Percentiles rank a stretch among this genome's conserved stretches.
Evolutionary conservation across 2,113 vertebrate genomes (phyloP).

Genomic region (Pogonocichla stellata): DNA sequence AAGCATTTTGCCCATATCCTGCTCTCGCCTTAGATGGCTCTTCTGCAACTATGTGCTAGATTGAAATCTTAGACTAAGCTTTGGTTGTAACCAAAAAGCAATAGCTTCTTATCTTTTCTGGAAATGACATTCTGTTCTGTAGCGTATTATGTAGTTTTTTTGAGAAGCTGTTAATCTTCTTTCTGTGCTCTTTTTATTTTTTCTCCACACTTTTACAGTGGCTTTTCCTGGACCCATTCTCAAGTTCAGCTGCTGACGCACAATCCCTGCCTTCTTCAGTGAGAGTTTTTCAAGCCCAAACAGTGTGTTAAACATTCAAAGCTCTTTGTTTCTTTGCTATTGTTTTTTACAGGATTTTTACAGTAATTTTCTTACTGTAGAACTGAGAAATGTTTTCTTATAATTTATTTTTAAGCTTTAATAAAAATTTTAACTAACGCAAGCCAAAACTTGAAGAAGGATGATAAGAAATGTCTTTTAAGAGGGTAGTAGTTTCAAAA

Average conservation of each 20-base stretch:
- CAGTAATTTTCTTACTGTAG: background rate
- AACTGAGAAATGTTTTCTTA: background rate
- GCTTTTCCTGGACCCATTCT: background rate
- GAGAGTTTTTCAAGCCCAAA: background rate
- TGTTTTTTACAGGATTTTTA: background rate
- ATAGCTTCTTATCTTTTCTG: constrained; percentile 42
- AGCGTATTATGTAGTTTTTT: background rate
- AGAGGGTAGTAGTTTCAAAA: background rate
- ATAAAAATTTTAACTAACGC: background rate
- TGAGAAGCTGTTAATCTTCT: background rate
- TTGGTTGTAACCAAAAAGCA: constrained; percentile 6
- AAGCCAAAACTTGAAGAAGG: background rate
- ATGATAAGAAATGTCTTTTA: background rate
- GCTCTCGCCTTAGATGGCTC: background rate
- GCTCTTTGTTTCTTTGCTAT: background rate
- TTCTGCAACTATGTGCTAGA: background rate
- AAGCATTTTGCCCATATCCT: background rate
- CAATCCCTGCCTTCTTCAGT: background rate
- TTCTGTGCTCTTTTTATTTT: background rate
- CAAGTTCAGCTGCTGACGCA: background rate
- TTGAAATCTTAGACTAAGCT: background rate
- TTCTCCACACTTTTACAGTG: background rate
- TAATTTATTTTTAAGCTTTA: background rate
- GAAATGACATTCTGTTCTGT: background rate
- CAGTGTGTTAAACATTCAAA: background rate